Conservation (phyloP, 2,888 invertebrate species). For the Lycophotia porphyrea region DNA sequence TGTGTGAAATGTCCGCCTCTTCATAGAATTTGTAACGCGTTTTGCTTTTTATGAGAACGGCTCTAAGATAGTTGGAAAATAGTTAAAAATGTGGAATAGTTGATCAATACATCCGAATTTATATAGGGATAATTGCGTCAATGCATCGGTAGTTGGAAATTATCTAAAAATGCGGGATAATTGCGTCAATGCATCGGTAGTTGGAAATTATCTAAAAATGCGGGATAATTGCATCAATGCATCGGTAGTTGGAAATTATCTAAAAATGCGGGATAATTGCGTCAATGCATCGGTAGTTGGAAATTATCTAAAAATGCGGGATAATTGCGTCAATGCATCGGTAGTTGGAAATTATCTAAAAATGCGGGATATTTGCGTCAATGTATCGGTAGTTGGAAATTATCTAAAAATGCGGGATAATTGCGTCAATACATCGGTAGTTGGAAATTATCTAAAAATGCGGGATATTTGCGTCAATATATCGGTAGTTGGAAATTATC, state of each 20-base stretch:
- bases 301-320: background rate
- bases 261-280: background rate
- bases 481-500: slow-evolving; percentile 13
- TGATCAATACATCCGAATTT: too few species aligned
- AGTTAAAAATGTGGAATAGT: slow-evolving; percentile 14
- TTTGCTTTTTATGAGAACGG: slow-evolving; percentile 23
- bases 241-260: background rate
- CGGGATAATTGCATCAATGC: background rate
- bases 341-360: background rate
- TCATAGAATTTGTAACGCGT: slow-evolving; percentile 26
- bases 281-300: background rate
- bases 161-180: background rate
- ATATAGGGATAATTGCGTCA: too few species aligned
- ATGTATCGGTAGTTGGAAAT: background rate
- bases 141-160: background rate
- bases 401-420: background rate
- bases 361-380: background rate
- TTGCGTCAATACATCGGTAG: background rate
- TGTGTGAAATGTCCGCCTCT: slow-evolving; percentile 55
- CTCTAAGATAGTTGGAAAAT: slow-evolving; percentile 2
- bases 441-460: background rate
- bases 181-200: background rate
- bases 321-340: background rate
- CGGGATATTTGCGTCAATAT: background rate
- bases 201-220: background rate